These are phyloP conservation scores for Halcyon smyrnensis DNA, from an alignment of 2,797 vertebrate species.

Conservation along the genomic window DNA sequence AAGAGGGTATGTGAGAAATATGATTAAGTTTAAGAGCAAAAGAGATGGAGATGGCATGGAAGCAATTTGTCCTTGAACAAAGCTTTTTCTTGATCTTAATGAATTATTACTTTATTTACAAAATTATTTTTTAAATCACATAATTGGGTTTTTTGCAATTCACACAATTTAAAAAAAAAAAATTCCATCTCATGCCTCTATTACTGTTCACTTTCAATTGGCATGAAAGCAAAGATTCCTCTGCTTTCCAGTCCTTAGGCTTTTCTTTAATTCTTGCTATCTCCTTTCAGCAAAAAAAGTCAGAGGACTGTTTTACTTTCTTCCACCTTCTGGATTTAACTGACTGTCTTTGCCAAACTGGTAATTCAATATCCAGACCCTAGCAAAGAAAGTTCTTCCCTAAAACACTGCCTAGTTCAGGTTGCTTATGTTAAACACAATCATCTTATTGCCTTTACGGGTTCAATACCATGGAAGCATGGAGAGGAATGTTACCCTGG, in stretches of 20 bases:
- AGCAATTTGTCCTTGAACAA: not conserved
- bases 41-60: not conserved
- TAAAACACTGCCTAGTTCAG: not conserved
- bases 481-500: not conserved
- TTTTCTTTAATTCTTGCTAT: not conserved
- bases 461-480: not conserved
- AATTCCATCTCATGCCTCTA: not conserved
- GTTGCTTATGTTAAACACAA: not conserved
- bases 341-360: not conserved
- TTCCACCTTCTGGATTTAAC: not conserved
- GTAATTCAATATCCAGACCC: not conserved
- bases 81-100: not conserved
- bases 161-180: not conserved
- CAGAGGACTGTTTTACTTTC: not conserved
- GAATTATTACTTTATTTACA: not conserved
- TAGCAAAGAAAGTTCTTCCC: not conserved
- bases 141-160: not conserved
- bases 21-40: not conserved
- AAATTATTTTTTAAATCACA: not conserved
- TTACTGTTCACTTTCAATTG: not conserved
- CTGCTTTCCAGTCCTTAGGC: not conserved
- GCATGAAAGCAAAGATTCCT: not conserved
- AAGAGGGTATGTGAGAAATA: not conserved
- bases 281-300: not conserved
- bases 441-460: not conserved